Evolutionary conservation across 2,888 invertebrate species (phyloP).

Genomic region (Saturnia japonica): DNA sequence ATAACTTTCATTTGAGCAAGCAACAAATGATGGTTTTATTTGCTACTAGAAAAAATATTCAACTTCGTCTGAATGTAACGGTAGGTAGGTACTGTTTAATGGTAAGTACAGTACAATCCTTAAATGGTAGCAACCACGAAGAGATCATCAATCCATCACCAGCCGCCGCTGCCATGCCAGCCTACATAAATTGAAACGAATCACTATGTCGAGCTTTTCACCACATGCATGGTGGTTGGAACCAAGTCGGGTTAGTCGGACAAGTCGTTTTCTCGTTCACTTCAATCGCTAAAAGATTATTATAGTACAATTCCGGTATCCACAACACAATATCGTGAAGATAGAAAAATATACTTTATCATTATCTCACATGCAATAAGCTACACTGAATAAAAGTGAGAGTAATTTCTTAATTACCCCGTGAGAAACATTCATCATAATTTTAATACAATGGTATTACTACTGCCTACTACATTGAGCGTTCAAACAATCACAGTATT

Average conservation of each 20-base stretch:
- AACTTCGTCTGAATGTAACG: background rate
- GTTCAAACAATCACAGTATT: background rate
- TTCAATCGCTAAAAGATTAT: background rate
- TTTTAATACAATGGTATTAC: background rate
- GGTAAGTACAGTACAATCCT: too few species aligned
- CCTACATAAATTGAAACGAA: too few species aligned
- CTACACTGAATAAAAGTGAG: conserved; percentile 6
- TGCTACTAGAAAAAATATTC: background rate
- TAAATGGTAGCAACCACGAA: too few species aligned
- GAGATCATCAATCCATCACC: too few species aligned
- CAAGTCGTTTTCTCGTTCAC: background rate
- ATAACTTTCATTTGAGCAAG: too few species aligned
- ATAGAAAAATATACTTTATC: background rate
- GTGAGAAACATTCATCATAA: background rate
- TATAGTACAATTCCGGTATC: background rate
- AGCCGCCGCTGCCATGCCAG: too few species aligned
- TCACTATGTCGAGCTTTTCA: too few species aligned
- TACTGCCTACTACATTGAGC: background rate
- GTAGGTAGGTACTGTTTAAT: too few species aligned
- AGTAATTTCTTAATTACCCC: conserved; percentile 6
- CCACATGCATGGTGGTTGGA: too few species aligned
- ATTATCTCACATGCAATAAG: conserved; percentile 1
- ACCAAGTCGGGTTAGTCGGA: too few species aligned
- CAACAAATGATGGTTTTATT: background rate
- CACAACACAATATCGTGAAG: background rate